Conservation (phyloP, 1,140 invertebrate species). For the Chrysopa pallens region DNA sequence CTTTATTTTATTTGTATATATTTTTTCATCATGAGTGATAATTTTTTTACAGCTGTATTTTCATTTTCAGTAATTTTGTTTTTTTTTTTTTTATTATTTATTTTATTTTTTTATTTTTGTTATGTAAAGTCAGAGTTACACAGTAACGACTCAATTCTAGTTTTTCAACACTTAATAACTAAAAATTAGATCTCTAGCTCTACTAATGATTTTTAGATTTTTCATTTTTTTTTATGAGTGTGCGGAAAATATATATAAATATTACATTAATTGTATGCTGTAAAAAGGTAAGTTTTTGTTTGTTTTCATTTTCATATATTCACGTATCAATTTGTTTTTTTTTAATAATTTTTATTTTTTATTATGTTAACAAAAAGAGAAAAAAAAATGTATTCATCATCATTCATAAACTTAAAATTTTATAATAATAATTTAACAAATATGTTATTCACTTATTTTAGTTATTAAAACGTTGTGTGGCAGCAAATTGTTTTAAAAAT, state of each 20-base stretch:
- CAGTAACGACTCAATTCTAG: constrained; percentile 35
- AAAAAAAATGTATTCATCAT: no score
- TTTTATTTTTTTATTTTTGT: constrained; percentile 12
- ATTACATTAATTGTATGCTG: constrained; percentile 16
- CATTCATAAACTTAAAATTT: no score
- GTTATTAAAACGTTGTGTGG: no score
- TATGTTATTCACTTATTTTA: no score
- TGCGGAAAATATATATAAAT: constrained; percentile 3
- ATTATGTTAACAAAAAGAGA: no score
- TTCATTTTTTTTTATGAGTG: constrained; percentile 11
- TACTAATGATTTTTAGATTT: constrained; percentile 6
- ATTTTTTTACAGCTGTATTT: not conserved
- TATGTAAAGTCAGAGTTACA: constrained; percentile 37
- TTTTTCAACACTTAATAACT: constrained; percentile 36
- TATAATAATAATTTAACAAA: no score
- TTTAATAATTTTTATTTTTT: not conserved
- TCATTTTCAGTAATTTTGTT: not conserved
- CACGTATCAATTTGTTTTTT: not conserved
- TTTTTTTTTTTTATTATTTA: constrained; percentile 1
- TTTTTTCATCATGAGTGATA: not conserved
- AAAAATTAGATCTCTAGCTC: constrained; percentile 19
- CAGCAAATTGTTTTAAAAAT: no score
- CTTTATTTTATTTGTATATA: not conserved
- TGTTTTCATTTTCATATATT: not conserved
- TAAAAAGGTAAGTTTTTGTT: constrained; percentile 15